Conservation (phyloP, 2,888 invertebrate species). For the Eucriotettix oculatus region DNA sequence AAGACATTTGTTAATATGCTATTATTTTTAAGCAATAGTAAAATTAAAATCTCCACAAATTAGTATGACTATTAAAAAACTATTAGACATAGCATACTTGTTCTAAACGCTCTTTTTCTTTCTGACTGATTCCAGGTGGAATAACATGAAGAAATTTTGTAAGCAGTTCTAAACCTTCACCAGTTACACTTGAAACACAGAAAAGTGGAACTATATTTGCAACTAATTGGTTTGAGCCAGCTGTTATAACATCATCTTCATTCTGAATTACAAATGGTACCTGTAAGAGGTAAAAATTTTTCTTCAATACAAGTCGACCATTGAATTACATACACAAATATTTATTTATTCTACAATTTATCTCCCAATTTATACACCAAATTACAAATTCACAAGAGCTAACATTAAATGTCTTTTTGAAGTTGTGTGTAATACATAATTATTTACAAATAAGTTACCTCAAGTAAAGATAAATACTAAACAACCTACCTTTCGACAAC, state of each 20-base stretch:
- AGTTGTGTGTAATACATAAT: background rate
- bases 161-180: slow-evolving; percentile 65
- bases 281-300: slow-evolving; percentile 17
- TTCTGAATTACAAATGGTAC: slow-evolving; percentile 46
- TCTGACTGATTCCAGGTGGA: slow-evolving; percentile 41
- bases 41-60: background rate
- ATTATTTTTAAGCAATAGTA: background rate
- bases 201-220: slow-evolving; percentile 61
- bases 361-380: too few species aligned
- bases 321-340: too few species aligned
- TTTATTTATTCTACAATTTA: too few species aligned
- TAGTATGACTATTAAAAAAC: background rate
- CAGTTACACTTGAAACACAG: slow-evolving; percentile 80
- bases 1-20: too few species aligned
- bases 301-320: too few species aligned
- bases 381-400: too few species aligned
- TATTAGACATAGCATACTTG: slow-evolving; percentile 27
- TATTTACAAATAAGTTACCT: background rate
- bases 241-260: slow-evolving; percentile 58
- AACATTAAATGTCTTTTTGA: background rate
- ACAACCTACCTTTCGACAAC: slow-evolving; percentile 32
- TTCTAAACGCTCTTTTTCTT: slow-evolving; percentile 52
- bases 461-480: background rate
- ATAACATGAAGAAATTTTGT: slow-evolving; percentile 76
- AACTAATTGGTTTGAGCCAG: slow-evolving; percentile 46